phyloP scores from a whole-genome alignment of 2,888 invertebrate species.

The Theretra japonica region DNA sequence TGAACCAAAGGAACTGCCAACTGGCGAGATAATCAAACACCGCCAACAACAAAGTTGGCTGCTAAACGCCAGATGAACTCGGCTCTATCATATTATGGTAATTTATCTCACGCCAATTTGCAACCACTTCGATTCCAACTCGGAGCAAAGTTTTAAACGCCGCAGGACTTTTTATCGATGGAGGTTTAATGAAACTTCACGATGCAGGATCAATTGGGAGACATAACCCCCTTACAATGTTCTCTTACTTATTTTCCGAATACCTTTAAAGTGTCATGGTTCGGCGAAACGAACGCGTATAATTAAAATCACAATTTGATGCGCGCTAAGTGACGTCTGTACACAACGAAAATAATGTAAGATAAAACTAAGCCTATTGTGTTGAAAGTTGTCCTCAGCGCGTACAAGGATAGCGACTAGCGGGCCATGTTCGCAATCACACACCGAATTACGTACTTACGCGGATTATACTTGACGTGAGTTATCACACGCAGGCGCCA shows the following conservation, averaged over 20 bases:
- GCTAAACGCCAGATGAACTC: slow-evolving; percentile 83
- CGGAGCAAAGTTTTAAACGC: slow-evolving; percentile 65
- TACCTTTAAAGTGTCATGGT: slow-evolving; percentile 55
- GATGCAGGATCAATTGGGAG: slow-evolving; percentile 57
- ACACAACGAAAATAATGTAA: slow-evolving; percentile 67
- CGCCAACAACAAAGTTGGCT: slow-evolving; percentile 67
- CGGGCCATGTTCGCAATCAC: slow-evolving; percentile 77
- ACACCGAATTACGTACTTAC: slow-evolving; percentile 80
- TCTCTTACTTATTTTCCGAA: slow-evolving; percentile 50
- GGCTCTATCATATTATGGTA: slow-evolving; percentile 78
- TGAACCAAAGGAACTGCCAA: slow-evolving; percentile 74
- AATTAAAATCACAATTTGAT: slow-evolving; percentile 55
- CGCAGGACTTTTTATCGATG: slow-evolving; percentile 60
- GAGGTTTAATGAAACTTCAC: slow-evolving; percentile 42
- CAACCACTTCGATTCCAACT: slow-evolving; percentile 72
- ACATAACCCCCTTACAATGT: slow-evolving; percentile 36
- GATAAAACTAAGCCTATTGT: slow-evolving; percentile 80
- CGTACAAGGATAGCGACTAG: slow-evolving; percentile 61
- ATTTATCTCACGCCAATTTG: slow-evolving; percentile 81
- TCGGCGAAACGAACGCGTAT: slow-evolving; percentile 44
- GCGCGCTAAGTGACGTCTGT: slow-evolving; percentile 60
- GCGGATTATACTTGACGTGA: slow-evolving; percentile 80
- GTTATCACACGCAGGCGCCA: slow-evolving; percentile 79
- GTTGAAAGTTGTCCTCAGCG: slow-evolving; percentile 72
- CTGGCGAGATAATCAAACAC: slow-evolving; percentile 78